These are phyloP conservation scores for Montipora capitata DNA, from an alignment of 92 coral and sea anemone species.

Conservation along the genomic window DNA sequence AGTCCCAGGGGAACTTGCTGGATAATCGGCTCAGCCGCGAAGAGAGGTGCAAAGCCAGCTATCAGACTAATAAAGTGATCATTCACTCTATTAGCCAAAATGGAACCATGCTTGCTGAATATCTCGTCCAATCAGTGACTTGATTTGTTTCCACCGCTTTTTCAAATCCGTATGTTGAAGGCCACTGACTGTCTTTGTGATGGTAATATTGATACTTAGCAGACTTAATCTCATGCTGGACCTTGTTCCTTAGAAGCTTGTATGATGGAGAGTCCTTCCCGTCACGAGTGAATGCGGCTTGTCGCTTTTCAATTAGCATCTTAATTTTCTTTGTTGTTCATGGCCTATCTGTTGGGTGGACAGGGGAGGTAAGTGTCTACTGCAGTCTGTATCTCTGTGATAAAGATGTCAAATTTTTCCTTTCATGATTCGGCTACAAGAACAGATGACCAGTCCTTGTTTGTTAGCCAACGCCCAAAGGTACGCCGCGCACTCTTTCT, in stretches of 20 bases:
- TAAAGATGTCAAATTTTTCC: conserved; percentile 35
- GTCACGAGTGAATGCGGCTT: conserved; percentile 41
- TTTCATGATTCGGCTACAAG: conserved; percentile 10
- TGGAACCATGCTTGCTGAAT: neutral
- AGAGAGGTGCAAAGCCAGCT: no score
- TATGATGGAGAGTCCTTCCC: conserved; percentile 38
- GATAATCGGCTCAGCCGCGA: no score
- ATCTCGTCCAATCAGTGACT: neutral
- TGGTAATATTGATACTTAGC: neutral
- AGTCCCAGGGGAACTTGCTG: conserved; percentile 10
- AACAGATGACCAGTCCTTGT: no score
- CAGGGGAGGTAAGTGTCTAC: conserved; percentile 40
- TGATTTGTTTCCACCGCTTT: conserved; percentile 19
- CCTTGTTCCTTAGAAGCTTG: neutral
- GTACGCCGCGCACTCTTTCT: no score
- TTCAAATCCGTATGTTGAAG: conserved; percentile 39
- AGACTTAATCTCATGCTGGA: conserved; percentile 28
- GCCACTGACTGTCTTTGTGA: conserved; percentile 52
- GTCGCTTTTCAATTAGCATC: conserved; percentile 38
- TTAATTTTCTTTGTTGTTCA: conserved; percentile 45
- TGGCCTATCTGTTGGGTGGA: conserved; percentile 51
- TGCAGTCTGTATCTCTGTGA: conserved; percentile 49
- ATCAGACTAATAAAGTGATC: no score
- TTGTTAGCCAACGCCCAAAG: no score
- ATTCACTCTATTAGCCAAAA: neutral